A percentile compares a stretch with the other conserved stretches of the same genome.
Conservation (phyloP, 1,140 invertebrate genomes). For the Leptinotarsa defecta region DNA sequence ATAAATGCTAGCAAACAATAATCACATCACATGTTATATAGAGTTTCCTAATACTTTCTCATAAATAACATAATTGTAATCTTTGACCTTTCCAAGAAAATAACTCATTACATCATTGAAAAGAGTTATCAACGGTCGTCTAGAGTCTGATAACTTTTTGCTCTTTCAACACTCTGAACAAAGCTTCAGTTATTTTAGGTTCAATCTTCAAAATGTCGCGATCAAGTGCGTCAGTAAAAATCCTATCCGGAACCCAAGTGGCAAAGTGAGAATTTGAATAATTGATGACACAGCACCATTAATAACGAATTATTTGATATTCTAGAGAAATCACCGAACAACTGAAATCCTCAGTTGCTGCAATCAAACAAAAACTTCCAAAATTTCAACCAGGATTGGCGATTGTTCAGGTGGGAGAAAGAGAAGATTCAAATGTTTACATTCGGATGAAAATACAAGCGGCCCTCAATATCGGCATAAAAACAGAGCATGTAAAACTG, state of each 20-base stretch:
- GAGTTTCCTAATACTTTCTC: too few relatives aligned
- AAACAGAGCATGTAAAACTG: conserved; percentile 80
- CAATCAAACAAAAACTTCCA: conserved; percentile 64
- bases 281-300: too few relatives aligned
- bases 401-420: conserved; percentile 88
- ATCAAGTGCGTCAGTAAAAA: conserved; percentile 5
- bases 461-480: conserved; percentile 88
- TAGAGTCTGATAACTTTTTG: too few relatives aligned
- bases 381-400: conserved; percentile 76
- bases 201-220: conserved; percentile 4
- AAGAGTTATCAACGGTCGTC: too few relatives aligned
- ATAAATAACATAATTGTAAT: too few relatives aligned
- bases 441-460: conserved; percentile 96
- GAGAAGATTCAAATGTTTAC: conserved; percentile 99
- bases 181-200: background rate
- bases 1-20: too few relatives aligned
- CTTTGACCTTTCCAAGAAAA: too few relatives aligned
- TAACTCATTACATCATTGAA: too few relatives aligned
- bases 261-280: conserved; percentile 9
- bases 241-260: conserved; percentile 21
- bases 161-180: background rate
- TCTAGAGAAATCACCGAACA: conserved; percentile 75
- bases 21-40: too few relatives aligned
- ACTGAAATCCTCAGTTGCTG: conserved; percentile 69
- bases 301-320: background rate